Conservation (phyloP, 1,140 invertebrate species). For the Aphelinus certus region DNA sequence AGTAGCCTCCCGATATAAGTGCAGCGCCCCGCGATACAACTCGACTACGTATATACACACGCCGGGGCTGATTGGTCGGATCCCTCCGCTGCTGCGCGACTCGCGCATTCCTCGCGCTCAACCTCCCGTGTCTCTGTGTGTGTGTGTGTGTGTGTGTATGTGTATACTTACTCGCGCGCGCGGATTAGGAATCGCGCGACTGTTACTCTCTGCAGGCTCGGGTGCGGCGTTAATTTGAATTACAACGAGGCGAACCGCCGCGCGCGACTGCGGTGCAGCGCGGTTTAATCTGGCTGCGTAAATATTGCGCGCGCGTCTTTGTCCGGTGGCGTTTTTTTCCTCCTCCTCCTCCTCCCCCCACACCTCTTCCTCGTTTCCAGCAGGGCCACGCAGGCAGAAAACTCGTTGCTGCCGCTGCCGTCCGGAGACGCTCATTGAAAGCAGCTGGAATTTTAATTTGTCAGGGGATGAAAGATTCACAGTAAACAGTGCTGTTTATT, state of each 20-base stretch:
- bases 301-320: slow-evolving; percentile 4
- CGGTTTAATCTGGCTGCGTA: slow-evolving; percentile 27
- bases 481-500: slow-evolving; percentile 38
- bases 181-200: slow-evolving; percentile 33
- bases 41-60: no score
- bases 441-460: slow-evolving; percentile 39
- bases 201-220: slow-evolving; percentile 2
- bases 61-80: background rate
- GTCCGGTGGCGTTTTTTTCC: slow-evolving; percentile 7
- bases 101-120: slow-evolving; percentile 1
- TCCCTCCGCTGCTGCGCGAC: background rate
- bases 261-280: background rate
- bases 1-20: no score
- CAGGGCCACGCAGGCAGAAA: background rate
- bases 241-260: slow-evolving; percentile 34
- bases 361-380: background rate
- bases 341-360: background rate
- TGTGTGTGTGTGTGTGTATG: background rate
- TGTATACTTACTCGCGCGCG: slow-evolving; percentile 9
- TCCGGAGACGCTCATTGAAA: background rate
- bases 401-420: background rate
- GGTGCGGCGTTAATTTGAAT: slow-evolving; percentile 39
- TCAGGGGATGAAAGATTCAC: slow-evolving; percentile 39
- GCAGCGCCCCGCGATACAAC: no score
- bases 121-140: background rate